phyloP scores from a whole-genome alignment of 1,140 invertebrate species.

The Lanistes nyassanus region DNA sequence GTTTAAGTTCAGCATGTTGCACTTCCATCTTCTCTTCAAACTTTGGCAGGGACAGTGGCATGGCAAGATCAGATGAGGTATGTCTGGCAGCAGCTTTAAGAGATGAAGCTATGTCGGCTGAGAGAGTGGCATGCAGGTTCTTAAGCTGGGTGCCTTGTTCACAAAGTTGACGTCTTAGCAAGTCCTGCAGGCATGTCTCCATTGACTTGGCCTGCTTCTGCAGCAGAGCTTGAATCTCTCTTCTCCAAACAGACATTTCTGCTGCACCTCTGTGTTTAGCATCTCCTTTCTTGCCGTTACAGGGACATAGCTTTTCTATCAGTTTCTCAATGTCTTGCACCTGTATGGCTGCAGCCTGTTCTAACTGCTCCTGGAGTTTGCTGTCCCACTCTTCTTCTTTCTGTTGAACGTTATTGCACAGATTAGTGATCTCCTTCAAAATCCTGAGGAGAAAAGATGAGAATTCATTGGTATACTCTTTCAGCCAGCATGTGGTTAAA shows the following conservation, averaged over 20 bases:
- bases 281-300: background rate
- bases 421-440: constrained; percentile 3
- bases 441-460: constrained; percentile 1
- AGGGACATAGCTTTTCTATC: background rate
- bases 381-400: constrained; percentile 8
- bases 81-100: background rate
- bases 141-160: constrained; percentile 24
- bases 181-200: constrained; percentile 19
- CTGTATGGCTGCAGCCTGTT: background rate
- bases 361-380: constrained; percentile 17
- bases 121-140: background rate
- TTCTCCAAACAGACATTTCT: background rate
- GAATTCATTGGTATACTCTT: no score
- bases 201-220: constrained; percentile 22
- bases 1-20: constrained; percentile 27
- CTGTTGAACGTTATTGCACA: constrained; percentile 8
- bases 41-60: constrained; percentile 21
- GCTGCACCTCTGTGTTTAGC: background rate
- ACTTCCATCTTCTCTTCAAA: constrained; percentile 31
- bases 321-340: constrained; percentile 10
- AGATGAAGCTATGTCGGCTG: background rate
- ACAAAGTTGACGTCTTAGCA: constrained; percentile 12
- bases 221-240: constrained; percentile 11
- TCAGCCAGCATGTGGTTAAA: no score
- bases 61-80: background rate